Evolutionary conservation across 2,888 invertebrate genomes (phyloP).

Genomic region (Oeneis ivallda): DNA sequence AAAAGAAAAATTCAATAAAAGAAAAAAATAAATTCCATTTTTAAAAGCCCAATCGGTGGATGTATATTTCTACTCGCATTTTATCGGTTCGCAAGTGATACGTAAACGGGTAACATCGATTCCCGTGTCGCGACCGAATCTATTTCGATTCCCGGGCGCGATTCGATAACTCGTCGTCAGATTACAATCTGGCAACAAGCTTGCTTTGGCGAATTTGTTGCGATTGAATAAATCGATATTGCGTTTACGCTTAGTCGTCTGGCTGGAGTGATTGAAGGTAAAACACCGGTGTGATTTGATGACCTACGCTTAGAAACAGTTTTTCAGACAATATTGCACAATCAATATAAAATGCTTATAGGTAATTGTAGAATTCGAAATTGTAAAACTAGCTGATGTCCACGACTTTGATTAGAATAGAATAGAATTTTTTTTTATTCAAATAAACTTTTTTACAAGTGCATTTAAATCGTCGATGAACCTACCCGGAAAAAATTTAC

Average conservation of each 20-base stretch:
- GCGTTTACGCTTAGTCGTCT: conserved; percentile 9
- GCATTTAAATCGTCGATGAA: no score
- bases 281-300: background rate
- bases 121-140: conserved; percentile 16
- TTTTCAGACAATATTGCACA: no score
- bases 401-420: no score
- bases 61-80: conserved; percentile 3
- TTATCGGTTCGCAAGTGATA: conserved; percentile 33
- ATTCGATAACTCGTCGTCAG: conserved; percentile 35
- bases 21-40: conserved; percentile 37
- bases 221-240: conserved; percentile 27
- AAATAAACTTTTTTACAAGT: no score
- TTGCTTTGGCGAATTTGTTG: conserved; percentile 37
- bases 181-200: conserved; percentile 37
- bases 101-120: conserved; percentile 22
- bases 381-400: no score
- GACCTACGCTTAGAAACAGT: background rate
- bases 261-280: background rate
- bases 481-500: no score
- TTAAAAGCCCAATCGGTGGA: background rate
- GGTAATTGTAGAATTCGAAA: no score
- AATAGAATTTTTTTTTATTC: no score
- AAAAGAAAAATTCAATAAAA: background rate
- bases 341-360: no score
- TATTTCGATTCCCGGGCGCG: conserved; percentile 24